Conservation (phyloP, 2,797 vertebrate species). For the Ceryle rudis region DNA sequence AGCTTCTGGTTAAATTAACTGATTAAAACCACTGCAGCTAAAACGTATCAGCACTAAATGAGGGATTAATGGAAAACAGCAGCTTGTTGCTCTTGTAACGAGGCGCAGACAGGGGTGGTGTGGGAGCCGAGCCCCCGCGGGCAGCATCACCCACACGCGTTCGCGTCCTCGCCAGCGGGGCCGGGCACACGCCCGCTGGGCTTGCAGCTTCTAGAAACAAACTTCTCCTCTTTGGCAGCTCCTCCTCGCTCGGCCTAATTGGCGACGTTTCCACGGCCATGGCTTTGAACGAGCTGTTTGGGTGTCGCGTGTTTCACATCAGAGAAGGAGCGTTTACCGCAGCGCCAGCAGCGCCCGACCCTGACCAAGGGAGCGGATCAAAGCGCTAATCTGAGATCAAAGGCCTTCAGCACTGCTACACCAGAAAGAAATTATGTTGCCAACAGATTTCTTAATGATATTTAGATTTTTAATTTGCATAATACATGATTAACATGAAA, state of each 20-base stretch:
- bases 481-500: conserved; percentile 55
- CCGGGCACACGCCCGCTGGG: too few species aligned
- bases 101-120: conserved; percentile 41
- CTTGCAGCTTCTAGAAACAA: background rate
- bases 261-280: background rate
- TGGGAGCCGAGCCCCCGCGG: background rate
- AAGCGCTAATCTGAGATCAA: conserved; percentile 74
- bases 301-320: conserved; percentile 7
- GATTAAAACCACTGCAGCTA: conserved; percentile 80
- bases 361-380: conserved; percentile 63
- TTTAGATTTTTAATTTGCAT: conserved; percentile 75
- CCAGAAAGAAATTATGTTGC: conserved; percentile 61
- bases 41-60: conserved; percentile 77
- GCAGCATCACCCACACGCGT: too few species aligned
- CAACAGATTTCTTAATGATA: conserved; percentile 69
- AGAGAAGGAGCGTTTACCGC: background rate
- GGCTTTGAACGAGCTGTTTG: conserved; percentile 16
- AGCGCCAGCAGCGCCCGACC: background rate
- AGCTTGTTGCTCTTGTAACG: conserved; percentile 40
- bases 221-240: background rate
- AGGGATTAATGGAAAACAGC: conserved; percentile 77
- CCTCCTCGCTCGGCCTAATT: background rate
- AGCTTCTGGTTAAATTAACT: conserved; percentile 83
- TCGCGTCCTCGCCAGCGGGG: too few species aligned
- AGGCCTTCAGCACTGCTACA: conserved; percentile 46